These are phyloP conservation scores for Listronotus oregonensis DNA, from an alignment of 1,140 invertebrate species.

Conservation along the genomic window DNA sequence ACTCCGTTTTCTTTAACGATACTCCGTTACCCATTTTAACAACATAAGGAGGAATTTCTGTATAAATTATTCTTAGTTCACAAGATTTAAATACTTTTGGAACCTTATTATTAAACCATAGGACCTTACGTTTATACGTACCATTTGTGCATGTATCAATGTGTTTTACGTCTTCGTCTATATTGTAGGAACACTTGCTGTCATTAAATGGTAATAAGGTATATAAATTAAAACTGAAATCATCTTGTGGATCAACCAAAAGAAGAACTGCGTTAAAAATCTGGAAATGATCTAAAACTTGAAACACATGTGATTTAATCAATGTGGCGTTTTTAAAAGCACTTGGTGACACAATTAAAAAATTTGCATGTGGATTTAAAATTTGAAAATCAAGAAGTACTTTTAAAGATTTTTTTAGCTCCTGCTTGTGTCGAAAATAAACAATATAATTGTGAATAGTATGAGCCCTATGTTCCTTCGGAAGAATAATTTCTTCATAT, in stretches of 20 bases:
- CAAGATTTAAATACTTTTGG: slow-evolving; percentile 41
- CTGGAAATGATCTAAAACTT: slow-evolving; percentile 20
- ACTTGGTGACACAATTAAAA: slow-evolving; percentile 34
- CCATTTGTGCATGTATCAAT: slow-evolving; percentile 15
- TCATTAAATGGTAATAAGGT: slow-evolving; percentile 41
- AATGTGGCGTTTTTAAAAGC: slow-evolving; percentile 7
- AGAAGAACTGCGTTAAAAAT: slow-evolving; percentile 33
- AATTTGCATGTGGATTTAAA: slow-evolving; percentile 42
- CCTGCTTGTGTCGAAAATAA: slow-evolving; percentile 23
- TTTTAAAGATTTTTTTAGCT: slow-evolving; percentile 7
- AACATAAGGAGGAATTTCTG: slow-evolving; percentile 35
- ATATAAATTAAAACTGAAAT: slow-evolving; percentile 31
- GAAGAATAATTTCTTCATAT: not conserved
- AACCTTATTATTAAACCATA: slow-evolving; percentile 31
- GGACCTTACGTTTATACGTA: not conserved
- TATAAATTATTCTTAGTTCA: slow-evolving; percentile 28
- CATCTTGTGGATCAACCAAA: slow-evolving; percentile 15
- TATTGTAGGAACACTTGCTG: slow-evolving; percentile 32
- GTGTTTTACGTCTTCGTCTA: slow-evolving; percentile 2
- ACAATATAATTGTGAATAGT: slow-evolving; percentile 24
- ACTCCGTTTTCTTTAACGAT: not conserved
- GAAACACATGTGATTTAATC: slow-evolving; percentile 18
- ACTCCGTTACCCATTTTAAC: not conserved
- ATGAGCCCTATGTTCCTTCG: not conserved
- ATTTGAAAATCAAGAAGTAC: not conserved